Evolutionary conservation across 1,140 invertebrate genomes (phyloP).

Genomic region (Aethina tumida): DNA sequence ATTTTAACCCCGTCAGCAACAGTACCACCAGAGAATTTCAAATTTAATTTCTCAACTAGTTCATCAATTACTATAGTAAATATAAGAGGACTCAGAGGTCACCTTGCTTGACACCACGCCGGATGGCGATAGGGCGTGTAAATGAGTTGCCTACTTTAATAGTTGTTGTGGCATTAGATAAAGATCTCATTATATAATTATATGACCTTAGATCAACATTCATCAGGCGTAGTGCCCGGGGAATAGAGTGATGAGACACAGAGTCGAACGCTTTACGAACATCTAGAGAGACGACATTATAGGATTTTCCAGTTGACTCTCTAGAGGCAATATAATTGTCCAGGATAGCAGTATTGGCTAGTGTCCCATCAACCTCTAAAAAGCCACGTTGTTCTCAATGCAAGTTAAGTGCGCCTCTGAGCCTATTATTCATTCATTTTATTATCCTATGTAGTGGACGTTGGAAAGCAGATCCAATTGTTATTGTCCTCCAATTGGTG

Average conservation of each 20-base stretch:
- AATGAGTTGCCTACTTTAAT: slow-evolving; percentile 12
- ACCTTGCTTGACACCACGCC: slow-evolving; percentile 41
- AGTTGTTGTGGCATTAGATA: slow-evolving; percentile 18
- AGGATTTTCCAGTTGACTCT: background rate
- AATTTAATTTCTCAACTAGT: slow-evolving; percentile 19
- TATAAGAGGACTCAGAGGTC: slow-evolving; percentile 39
- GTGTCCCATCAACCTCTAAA: slow-evolving; percentile 11
- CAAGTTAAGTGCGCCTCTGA: background rate
- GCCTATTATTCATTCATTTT: background rate
- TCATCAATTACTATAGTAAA: slow-evolving; percentile 41
- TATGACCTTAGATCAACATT: background rate
- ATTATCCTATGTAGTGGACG: slow-evolving; percentile 11
- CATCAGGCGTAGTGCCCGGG: slow-evolving; percentile 15
- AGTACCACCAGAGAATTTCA: background rate
- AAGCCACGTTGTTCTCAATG: slow-evolving; percentile 16
- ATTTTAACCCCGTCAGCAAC: background rate
- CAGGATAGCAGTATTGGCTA: slow-evolving; percentile 12
- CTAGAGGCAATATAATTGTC: slow-evolving; percentile 8
- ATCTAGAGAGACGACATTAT: slow-evolving; percentile 28
- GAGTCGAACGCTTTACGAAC: slow-evolving; percentile 34
- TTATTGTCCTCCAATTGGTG: slow-evolving; percentile 18
- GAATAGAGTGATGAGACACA: slow-evolving; percentile 30
- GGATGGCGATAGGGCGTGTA: slow-evolving; percentile 21
- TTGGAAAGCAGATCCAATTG: slow-evolving; percentile 13
- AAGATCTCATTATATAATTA: slow-evolving; percentile 21